These are phyloP conservation scores for Apoda limacodes DNA, from an alignment of 2,888 invertebrate genomes.

Conservation along the genomic window DNA sequence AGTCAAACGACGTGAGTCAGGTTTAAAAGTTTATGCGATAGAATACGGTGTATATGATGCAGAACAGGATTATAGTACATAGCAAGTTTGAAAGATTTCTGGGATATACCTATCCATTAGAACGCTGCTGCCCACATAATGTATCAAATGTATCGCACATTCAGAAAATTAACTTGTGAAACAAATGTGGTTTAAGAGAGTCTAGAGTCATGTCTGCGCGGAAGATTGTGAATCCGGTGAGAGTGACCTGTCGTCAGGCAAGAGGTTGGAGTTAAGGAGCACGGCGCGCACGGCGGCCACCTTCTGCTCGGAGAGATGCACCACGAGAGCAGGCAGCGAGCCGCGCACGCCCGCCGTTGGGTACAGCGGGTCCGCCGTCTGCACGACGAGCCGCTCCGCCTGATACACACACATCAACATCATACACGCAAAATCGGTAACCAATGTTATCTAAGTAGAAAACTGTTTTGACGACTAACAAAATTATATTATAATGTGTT, in stretches of 20 bases:
- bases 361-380: slow-evolving; percentile 87
- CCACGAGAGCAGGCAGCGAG: slow-evolving; percentile 86
- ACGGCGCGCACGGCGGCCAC: slow-evolving; percentile 64
- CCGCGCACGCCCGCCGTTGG: slow-evolving; percentile 87
- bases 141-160: too few relatives aligned
- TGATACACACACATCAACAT: too few relatives aligned
- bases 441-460: too few relatives aligned
- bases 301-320: slow-evolving; percentile 93
- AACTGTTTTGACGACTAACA: too few relatives aligned
- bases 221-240: slow-evolving; percentile 6
- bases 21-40: too few relatives aligned
- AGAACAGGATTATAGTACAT: neutral
- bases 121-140: too few relatives aligned
- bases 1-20: too few relatives aligned
- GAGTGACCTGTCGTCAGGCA: slow-evolving; percentile 11
- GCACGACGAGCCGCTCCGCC: slow-evolving; percentile 84
- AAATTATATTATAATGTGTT: too few relatives aligned
- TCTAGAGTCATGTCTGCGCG: too few relatives aligned
- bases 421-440: too few relatives aligned
- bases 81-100: neutral
- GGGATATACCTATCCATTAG: neutral
- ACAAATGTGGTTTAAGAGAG: too few relatives aligned
- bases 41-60: slow-evolving; percentile 1
- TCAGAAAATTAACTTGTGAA: too few relatives aligned
- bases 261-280: slow-evolving; percentile 31